Base-by-base conservation (phyloP, 2,888 invertebrate genomes). In the Bursaphelenchus okinawaensis region DNA sequence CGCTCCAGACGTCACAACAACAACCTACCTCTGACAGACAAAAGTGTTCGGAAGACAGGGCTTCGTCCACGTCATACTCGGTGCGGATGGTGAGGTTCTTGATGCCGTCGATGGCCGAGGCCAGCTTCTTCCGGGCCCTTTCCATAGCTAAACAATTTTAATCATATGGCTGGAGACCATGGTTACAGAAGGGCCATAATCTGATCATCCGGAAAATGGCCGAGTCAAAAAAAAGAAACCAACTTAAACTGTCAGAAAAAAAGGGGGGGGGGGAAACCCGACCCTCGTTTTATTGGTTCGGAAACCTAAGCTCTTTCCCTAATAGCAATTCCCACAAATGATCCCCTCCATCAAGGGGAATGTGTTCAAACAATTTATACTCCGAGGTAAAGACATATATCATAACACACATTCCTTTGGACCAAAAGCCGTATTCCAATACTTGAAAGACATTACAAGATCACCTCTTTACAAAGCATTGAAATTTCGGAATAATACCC, bases 1-100 rank as follows among this genome's bases (percentile, higher is more conserved):
- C 98, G 88, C 96, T 95, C 64, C 94, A 90, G 85, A 93, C 92
- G 7, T 82, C 70, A 81, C 82, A 63, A 26, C 75, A 66, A 8
- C 8, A 40, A 40, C 40, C n/a, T 27, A 79, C 79, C 68, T 70
- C 74, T 7, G 67, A 65, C 12, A 80, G 71, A 19, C 67, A 63
- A 62, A 75, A 77, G 62, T 79, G 69, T 22, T 80, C 79, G 16
- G 75, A 55, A 12, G 63, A 66, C 22, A 80, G 62, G 55, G 71
- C 68, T 64, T 79, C 79, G n/a, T 72, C 67, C 7, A 72, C 71
- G 16, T 68, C 66, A 29, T 68, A 55, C 28, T 69, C 71, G 12
- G 56, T 68, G 20, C 54, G 20, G 52, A 64, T 20, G 50, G 63
- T 52, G 31, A 61, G 24, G 20, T 62, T 62, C 52, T 75, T 72